A percentile compares a stretch with the other conserved stretches of the same genome.
These are phyloP conservation scores for Pteria penguin DNA, from an alignment of 2,888 invertebrate species.

Conservation along the genomic window DNA sequence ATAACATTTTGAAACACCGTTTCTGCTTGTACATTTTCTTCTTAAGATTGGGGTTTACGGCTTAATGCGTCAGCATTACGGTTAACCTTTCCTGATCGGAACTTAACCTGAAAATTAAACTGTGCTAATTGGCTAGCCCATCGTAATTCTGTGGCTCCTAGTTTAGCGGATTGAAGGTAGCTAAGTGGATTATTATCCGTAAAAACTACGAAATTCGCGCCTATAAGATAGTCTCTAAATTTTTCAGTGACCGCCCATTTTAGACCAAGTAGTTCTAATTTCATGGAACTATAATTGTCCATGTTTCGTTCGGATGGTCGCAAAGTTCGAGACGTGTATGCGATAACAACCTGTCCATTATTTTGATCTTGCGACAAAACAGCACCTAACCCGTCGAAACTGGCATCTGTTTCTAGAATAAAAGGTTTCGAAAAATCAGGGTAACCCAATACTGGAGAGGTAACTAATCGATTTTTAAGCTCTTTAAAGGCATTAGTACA, in stretches of 20 bases:
- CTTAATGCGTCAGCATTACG: too few species aligned
- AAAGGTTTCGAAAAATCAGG: conserved; percentile 44
- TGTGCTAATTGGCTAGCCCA: conserved; percentile 49
- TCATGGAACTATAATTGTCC: conserved; percentile 31
- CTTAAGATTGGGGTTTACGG: too few species aligned
- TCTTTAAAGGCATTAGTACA: conserved; percentile 30
- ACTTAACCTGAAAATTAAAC: conserved; percentile 49
- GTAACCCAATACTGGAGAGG: conserved; percentile 45
- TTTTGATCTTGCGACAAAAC: conserved; percentile 48
- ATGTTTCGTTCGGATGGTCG: conserved; percentile 46
- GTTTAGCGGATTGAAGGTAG: conserved; percentile 47
- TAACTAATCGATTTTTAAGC: conserved; percentile 35
- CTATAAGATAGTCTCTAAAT: conserved; percentile 31
- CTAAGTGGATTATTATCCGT: conserved; percentile 40
- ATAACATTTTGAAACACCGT: conserved; percentile 1
- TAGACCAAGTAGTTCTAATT: conserved; percentile 30
- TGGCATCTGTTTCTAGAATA: conserved; percentile 52
- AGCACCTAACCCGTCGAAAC: conserved; percentile 43
- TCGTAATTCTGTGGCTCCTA: conserved; percentile 54
- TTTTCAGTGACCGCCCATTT: conserved; percentile 38
- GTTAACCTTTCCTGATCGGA: too few species aligned
- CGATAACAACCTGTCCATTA: conserved; percentile 38
- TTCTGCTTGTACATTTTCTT: conserved; percentile 18
- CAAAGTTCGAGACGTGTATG: conserved; percentile 47
- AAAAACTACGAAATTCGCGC: conserved; percentile 21